Conservation (phyloP, 92 coral and sea anemone genomes). For the Zoanthus sansibaricus region DNA sequence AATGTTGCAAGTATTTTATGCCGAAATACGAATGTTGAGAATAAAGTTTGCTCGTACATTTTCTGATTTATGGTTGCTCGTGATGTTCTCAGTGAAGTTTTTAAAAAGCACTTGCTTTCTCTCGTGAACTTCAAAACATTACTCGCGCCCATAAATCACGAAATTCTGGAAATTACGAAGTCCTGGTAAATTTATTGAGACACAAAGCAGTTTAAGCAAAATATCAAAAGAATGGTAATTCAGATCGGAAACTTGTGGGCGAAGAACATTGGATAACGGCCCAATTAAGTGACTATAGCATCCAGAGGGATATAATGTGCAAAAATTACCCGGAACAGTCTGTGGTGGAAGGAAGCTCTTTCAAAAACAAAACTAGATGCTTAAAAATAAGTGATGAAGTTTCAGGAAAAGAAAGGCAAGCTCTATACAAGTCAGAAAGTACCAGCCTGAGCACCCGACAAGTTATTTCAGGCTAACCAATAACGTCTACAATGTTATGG, state of each 20-base stretch:
- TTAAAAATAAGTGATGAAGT: not conserved
- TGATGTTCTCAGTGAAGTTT: too few relatives aligned
- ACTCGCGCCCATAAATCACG: too few relatives aligned
- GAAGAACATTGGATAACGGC: conserved; percentile 47
- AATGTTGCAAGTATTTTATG: too few relatives aligned
- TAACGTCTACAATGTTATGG: conserved; percentile 3
- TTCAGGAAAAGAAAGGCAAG: conserved; percentile 14
- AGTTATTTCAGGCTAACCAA: not conserved
- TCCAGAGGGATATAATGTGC: conserved; percentile 24
- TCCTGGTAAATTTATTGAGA: conserved; percentile 51
- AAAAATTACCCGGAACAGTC: too few relatives aligned
- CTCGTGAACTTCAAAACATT: too few relatives aligned
- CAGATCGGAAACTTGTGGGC: conserved; percentile 37
- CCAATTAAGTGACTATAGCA: conserved; percentile 53
- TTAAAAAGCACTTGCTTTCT: too few relatives aligned
- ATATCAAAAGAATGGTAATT: conserved; percentile 43
- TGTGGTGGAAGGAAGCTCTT: conserved; percentile 7
- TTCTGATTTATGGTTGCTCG: too few relatives aligned
- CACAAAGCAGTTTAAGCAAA: conserved; percentile 42
- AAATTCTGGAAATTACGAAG: too few relatives aligned
- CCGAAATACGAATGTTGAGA: too few relatives aligned
- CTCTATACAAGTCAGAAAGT: not conserved
- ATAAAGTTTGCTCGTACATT: too few relatives aligned
- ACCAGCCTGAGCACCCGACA: conserved; percentile 15
- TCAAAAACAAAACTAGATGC: not conserved